These are phyloP conservation scores for Dryobotodes eremita DNA, from an alignment of 2,888 invertebrate genomes.

Conservation along the genomic window DNA sequence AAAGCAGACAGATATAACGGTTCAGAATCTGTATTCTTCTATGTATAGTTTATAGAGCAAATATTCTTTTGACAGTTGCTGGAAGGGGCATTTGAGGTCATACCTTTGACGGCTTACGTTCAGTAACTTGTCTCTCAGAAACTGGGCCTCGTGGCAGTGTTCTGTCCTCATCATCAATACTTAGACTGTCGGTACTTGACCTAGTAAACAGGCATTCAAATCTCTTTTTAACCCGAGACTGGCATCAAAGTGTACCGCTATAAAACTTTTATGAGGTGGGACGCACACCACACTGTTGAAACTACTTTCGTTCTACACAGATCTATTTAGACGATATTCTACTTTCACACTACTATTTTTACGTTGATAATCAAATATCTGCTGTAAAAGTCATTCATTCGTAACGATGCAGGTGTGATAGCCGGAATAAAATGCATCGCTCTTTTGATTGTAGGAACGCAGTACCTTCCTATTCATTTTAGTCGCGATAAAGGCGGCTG, in stretches of 20 bases:
- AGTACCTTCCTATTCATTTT: background rate
- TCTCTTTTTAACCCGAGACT: background rate
- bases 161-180: background rate
- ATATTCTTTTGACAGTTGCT: background rate
- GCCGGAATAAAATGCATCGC: background rate
- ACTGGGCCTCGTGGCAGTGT: background rate
- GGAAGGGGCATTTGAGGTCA: background rate
- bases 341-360: background rate
- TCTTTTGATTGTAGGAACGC: background rate
- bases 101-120: background rate
- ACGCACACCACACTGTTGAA: background rate
- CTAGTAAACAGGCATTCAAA: background rate
- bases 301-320: background rate
- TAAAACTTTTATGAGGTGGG: conserved; percentile 1
- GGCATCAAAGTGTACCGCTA: background rate
- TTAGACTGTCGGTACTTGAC: background rate
- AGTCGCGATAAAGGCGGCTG: background rate
- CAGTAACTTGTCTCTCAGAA: background rate
- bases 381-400: background rate
- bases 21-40: background rate
- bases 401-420: background rate
- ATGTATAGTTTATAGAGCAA: too few relatives aligned
- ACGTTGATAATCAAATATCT: background rate
- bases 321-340: background rate
- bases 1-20: too few relatives aligned